Base-by-base conservation (phyloP, 2,888 invertebrate species). In the Drosophila pegasa region DNA sequence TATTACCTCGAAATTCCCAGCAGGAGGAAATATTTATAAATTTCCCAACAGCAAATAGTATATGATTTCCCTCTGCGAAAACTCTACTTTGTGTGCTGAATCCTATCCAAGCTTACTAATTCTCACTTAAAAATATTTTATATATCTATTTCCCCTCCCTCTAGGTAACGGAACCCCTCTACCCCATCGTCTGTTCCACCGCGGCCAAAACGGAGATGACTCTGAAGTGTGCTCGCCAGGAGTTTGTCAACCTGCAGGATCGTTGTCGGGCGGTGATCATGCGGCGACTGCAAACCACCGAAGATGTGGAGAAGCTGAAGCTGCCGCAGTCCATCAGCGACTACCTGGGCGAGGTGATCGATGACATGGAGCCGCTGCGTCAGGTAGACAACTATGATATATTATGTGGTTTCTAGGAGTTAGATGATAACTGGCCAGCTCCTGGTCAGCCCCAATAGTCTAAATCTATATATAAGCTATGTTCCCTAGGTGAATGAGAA, bases 121-220 rank as follows among this genome's bases (percentile, higher is more conserved):
- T 38, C 18, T 7, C 16, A 18, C 38, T 38, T 9, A 38, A 8
- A 3, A 38, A 18, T 9, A 22, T 22, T 41, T 5, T 41, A 14
- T 12, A 12, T 14, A 22, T 37, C 40, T 55, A 7, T 27, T 9
- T 57, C 59, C 0, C 68, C 1, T 8, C 5, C 16, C n/a, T n/a
- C n/a, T 12, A 92, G 87, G 92, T 94, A 1, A 93, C 93, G 60
- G 94, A 95, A 73, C 94, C 94, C 2, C 92, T 96, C 2, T 96
- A 93, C 89, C 96, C 96, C 0, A 94, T 95, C 61, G 93, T 95
- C 10, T 94, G 95, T 80, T 95, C 95, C 2, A 96, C 96, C 0
- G 95, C 96, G 0, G 95, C 95, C 18, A 95, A 95, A 92, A 95
- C 96, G 2, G 95, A 95, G 91, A 95, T 96, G 95, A 93, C 94